These are phyloP conservation scores for Popillia japonica DNA, from an alignment of 1,140 invertebrate genomes.

Conservation along the genomic window DNA sequence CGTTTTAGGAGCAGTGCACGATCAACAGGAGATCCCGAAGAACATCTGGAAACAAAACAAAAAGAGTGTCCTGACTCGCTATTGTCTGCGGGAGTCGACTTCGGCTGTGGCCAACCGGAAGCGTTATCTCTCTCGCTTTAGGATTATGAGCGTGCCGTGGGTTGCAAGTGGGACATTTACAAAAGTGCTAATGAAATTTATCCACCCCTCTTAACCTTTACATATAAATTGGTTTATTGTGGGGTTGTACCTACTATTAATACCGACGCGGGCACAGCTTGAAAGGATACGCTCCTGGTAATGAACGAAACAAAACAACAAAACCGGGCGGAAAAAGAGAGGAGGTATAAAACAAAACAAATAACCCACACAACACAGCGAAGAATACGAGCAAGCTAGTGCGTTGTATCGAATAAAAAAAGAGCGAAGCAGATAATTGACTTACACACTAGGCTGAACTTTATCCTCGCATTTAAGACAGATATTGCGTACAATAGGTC, in stretches of 20 bases:
- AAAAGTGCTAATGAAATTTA: constrained; percentile 40
- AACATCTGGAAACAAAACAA: constrained; percentile 26
- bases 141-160: constrained; percentile 36
- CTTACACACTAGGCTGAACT: constrained; percentile 29
- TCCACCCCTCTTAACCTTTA: constrained; percentile 38
- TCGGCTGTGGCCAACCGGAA: not conserved
- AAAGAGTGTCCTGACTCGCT: constrained; percentile 8
- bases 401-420: constrained; percentile 29
- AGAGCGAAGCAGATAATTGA: constrained; percentile 21
- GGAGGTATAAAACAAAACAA: not conserved
- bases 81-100: not conserved
- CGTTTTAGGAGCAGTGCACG: not conserved
- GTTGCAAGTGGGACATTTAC: constrained; percentile 31
- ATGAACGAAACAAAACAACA: not conserved
- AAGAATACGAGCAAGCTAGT: not conserved
- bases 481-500: constrained; percentile 7
- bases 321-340: not conserved
- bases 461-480: constrained; percentile 34
- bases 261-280: constrained; percentile 8
- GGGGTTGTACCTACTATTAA: constrained; percentile 31
- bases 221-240: constrained; percentile 40
- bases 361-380: constrained; percentile 10
- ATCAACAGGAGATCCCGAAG: constrained; percentile 19
- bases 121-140: constrained; percentile 1
- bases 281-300: not conserved